Base-by-base conservation (phyloP, 2,113 vertebrate genomes). In the Corythoichthys intestinalis region DNA sequence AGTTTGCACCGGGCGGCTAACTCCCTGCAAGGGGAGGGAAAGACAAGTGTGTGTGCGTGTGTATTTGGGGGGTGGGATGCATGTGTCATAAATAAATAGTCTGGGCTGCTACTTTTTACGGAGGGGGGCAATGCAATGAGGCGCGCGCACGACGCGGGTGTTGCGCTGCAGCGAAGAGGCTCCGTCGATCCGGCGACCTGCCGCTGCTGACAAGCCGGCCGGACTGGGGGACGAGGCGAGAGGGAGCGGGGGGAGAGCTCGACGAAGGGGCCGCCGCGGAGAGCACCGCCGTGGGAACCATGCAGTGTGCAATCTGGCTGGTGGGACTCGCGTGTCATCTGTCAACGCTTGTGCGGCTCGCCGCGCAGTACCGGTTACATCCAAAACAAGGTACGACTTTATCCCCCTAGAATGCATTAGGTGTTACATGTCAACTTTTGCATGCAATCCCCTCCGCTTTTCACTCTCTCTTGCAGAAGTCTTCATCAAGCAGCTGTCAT, bases 401-500 rank as follows among this genome's bases (percentile, higher is more conserved):
- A 20, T 7, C 1, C 2, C 53, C 3, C 17, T 28, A 56, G 20
- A 56, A 34, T 1, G 15, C 53, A 3, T 34, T 10, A 9, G 53
- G 17, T n/a, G 50, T 53, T 10, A 20, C 11, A 47, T 56, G 53
- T 28, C 53, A 56, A 12, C 53, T 28, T 17, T 11, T 6, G 17
- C 1, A 39, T 44, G 17, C 59, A 62, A 6, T 60, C n/a, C 64
- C 14, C 3, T 8, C 35, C 35, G 28, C 14, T 17, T 20, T 14
- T 12, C 46, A 17, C 44, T 48, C 34, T 49, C 11, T 44, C 44
- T 28, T 17, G 58, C 90, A 98, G 97, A 95, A 84, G 92, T 85
- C 60, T 91, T 96, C 67, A 86, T 96, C 84, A 91, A 88, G 86
- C 93, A 92, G 62, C 91, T 98, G 83, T 91, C 93, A 70, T 94